Evolutionary conservation across 2,113 vertebrate species (phyloP).

Genomic region (Rhipidura dahli): DNA sequence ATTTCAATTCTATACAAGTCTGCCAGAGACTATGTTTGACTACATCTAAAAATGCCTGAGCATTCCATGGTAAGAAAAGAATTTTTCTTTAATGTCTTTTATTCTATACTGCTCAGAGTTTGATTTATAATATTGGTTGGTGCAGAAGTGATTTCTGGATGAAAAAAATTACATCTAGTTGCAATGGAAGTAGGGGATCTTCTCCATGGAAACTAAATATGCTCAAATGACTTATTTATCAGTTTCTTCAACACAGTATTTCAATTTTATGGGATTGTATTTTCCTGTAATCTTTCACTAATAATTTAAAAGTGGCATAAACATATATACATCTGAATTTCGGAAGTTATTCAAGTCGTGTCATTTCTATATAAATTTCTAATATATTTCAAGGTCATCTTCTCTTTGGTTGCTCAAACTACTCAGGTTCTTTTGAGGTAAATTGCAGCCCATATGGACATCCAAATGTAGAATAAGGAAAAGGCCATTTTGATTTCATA

Average conservation of each 20-base stretch:
- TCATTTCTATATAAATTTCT: neutral
- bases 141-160: neutral
- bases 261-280: neutral
- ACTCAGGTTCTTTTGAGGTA: neutral
- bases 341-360: neutral
- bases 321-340: neutral
- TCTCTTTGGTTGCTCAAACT: neutral
- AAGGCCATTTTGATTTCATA: neutral
- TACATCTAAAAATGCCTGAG: neutral
- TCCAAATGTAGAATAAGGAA: neutral
- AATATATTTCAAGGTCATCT: neutral
- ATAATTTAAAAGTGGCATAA: constrained; percentile 9
- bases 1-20: neutral
- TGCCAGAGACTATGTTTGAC: neutral
- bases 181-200: neutral
- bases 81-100: neutral
- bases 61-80: neutral
- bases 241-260: neutral
- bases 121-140: neutral
- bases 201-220: constrained; percentile 25
- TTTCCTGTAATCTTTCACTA: neutral
- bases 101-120: neutral
- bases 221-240: constrained; percentile 17
- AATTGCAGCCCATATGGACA: neutral
- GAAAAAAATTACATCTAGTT: neutral